Evolutionary conservation across 1,140 invertebrate genomes (phyloP).

Genomic region (Panagrolaimus sp.): DNA sequence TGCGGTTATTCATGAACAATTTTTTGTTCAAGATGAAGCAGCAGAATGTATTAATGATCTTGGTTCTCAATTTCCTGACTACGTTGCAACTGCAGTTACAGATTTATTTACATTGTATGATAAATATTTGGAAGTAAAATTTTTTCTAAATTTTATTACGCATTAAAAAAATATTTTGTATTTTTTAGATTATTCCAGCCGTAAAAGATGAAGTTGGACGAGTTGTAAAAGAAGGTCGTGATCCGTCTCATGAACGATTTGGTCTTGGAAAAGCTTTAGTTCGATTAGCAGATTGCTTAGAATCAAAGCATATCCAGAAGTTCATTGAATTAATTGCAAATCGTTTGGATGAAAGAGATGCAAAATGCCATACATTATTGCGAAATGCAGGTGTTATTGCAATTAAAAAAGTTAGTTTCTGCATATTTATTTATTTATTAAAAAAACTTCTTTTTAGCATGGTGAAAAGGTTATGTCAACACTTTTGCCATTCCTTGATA

Average conservation of each 20-base stretch:
- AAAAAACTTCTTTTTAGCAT: constrained; percentile 32
- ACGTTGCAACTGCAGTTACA: not conserved
- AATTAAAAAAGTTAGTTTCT: constrained; percentile 66
- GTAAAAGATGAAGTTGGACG: constrained; percentile 82
- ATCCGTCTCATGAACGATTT: constrained; percentile 78
- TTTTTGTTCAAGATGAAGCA: constrained; percentile 5
- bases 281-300: constrained; percentile 64
- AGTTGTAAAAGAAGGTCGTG: constrained; percentile 71
- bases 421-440: constrained; percentile 24
- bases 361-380: constrained; percentile 79
- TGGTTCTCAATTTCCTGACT: not conserved
- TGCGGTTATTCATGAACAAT: not conserved
- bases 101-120: not conserved
- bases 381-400: constrained; percentile 79
- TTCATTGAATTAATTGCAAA: constrained; percentile 65
- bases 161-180: constrained; percentile 5
- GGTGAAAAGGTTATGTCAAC: constrained; percentile 61
- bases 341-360: constrained; percentile 77
- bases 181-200: constrained; percentile 71
- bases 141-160: not conserved
- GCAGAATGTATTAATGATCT: constrained; percentile 3
- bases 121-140: not conserved
- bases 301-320: not conserved
- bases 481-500: constrained; percentile 68
- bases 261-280: constrained; percentile 77